phyloP scores from a whole-genome alignment of 2,797 vertebrate species.

The Serranus cabrilla region DNA sequence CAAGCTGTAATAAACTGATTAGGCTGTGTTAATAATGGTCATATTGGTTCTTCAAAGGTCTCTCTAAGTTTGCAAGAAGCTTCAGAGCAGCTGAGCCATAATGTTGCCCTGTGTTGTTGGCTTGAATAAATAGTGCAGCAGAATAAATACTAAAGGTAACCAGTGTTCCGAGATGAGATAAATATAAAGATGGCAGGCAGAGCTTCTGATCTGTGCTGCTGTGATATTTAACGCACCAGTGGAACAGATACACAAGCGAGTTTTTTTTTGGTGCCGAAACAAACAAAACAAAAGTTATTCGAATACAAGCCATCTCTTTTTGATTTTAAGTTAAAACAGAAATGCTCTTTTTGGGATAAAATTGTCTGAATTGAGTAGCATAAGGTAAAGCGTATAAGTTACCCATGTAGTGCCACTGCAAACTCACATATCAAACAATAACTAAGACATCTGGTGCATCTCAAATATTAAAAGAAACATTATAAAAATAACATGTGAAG shows the following conservation, averaged over 20 bases:
- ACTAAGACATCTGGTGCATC: slow-evolving; percentile 23
- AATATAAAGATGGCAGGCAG: slow-evolving; percentile 32
- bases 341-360: not conserved
- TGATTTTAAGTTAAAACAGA: not conserved
- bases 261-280: not conserved
- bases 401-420: not conserved
- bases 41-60: not conserved
- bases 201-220: slow-evolving; percentile 36
- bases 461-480: slow-evolving; percentile 6
- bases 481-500: not conserved
- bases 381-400: no score
- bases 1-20: not conserved
- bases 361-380: not conserved
- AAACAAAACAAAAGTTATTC: not conserved
- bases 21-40: not conserved
- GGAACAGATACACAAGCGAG: slow-evolving; percentile 16
- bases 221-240: slow-evolving; percentile 33
- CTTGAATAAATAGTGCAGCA: slow-evolving; percentile 20
- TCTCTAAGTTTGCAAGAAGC: not conserved
- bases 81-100: not conserved
- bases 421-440: slow-evolving; percentile 27
- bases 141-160: slow-evolving; percentile 22
- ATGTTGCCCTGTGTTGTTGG: not conserved
- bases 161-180: slow-evolving; percentile 35
- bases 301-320: not conserved